Base-by-base conservation (phyloP, 2,113 vertebrate genomes). In the Gavialis gangeticus region DNA sequence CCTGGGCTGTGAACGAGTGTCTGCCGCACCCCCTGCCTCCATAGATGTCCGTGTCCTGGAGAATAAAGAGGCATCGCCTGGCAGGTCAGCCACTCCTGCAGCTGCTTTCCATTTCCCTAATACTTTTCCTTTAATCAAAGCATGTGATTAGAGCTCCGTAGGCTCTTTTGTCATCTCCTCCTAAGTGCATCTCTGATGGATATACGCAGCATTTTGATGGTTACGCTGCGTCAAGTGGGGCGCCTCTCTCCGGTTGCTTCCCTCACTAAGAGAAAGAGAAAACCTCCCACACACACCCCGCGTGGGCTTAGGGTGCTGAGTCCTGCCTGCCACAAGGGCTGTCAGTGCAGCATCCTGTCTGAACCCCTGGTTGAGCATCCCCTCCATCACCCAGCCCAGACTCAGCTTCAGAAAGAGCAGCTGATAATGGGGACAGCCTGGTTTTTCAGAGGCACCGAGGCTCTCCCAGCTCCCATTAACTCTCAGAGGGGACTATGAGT, bases 151-250 rank as follows among this genome's bases (percentile, higher is more conserved):
- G 91, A 69, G 83, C 91, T 94, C 92, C 0, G 6, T 1, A 0
- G 85, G 85, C 92, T 95, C 89, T 94, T 66, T 87, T 96, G 94
- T 96, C 94, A 78, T 82, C 93, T 55, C 80, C 21, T 85, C 80
- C 89, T 75, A 90, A 96, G 95, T 92, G 95, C 93, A 96, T 28
- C 92, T 94, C 87, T 89, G 91, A 92, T 62, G 76, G 93, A 83
- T 91, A 80, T 8, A 92, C 92, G 88, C 93, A 93, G 91, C 85
- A 2, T 62, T 84, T 79, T 2, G 2, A 1, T 92, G 64, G 95
- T 95, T 92, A 77, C n/a, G 2, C 87, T 0, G 60, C 3, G n/a
- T 25, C 12, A 24, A 83, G 66, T 57, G n/a, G 54, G 85, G 60
- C 2, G 1, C 9, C 3, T 2, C 0, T 12, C 57, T 77, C 80